Conservation (phyloP, 2,888 invertebrate species). For the Clepsis dumicolana region DNA sequence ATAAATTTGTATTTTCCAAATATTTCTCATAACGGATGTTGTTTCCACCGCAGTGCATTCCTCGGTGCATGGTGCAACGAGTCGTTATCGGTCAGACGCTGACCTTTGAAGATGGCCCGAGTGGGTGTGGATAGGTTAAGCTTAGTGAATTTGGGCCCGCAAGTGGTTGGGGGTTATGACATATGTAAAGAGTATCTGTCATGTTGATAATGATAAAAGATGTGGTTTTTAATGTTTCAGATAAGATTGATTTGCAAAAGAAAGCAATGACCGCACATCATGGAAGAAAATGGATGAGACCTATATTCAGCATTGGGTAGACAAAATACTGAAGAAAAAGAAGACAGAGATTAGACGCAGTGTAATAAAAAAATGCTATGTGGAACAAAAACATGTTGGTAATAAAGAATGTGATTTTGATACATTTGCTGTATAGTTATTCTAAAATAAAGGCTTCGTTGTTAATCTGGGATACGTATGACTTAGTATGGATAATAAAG, state of each 20-base stretch:
- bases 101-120: slow-evolving; percentile 79
- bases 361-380: too few relatives aligned
- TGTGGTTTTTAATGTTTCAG: too few relatives aligned
- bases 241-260: too few relatives aligned
- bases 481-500: slow-evolving; percentile 33
- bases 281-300: too few relatives aligned
- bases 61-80: slow-evolving; percentile 64
- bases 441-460: background rate
- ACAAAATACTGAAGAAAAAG: too few relatives aligned
- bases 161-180: slow-evolving; percentile 8
- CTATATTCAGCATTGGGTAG: too few relatives aligned
- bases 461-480: background rate
- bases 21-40: background rate
- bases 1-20: background rate
- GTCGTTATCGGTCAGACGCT: slow-evolving; percentile 81
- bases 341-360: too few relatives aligned
- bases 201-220: background rate
- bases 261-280: too few relatives aligned
- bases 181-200: background rate
- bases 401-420: background rate
- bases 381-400: too few relatives aligned
- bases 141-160: slow-evolving; percentile 17
- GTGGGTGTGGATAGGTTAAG: slow-evolving; percentile 14
- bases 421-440: background rate
- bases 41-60: slow-evolving; percentile 20